These are phyloP conservation scores for Stichodactyla mertensii DNA, from an alignment of 64 coral and sea anemone species.

Conservation along the genomic window DNA sequence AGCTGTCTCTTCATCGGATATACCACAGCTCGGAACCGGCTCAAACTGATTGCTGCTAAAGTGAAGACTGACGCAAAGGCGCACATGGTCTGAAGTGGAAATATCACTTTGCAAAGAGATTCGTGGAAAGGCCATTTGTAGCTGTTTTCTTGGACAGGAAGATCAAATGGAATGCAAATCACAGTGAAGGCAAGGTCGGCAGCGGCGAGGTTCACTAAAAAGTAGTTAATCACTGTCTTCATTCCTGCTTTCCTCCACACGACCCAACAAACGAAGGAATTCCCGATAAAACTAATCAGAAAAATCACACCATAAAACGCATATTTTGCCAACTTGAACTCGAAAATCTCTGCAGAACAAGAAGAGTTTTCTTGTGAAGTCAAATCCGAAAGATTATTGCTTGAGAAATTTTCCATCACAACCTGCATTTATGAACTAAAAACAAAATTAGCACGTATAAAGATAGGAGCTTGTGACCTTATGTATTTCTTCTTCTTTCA, in stretches of 20 bases:
- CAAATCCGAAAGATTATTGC: not conserved
- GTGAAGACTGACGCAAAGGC: conserved; percentile 64
- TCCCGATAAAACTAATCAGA: conserved; percentile 46
- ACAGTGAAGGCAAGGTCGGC: conserved; percentile 75
- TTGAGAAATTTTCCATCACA: not conserved
- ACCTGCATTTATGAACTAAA: too few relatives aligned
- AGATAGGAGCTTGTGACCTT: not conserved
- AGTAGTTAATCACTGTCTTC: conserved; percentile 89
- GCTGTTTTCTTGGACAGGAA: conserved; percentile 66
- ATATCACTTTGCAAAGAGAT: conserved; percentile 57
- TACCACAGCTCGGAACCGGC: conserved; percentile 68
- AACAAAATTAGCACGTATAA: too few relatives aligned
- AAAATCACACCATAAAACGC: conserved; percentile 61
- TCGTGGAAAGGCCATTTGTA: conserved; percentile 67
- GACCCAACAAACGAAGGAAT: conserved; percentile 59
- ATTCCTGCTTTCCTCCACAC: conserved; percentile 66
- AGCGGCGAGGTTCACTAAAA: conserved; percentile 61
- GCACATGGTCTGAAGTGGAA: conserved; percentile 82
- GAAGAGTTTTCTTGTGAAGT: not conserved
- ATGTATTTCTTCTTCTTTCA: not conserved
- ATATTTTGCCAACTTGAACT: conserved; percentile 39
- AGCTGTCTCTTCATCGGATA: conserved; percentile 66
- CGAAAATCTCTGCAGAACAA: conserved; percentile 21
- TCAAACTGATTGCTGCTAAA: conserved; percentile 63
- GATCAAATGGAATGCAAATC: conserved; percentile 80